Conservation (phyloP, 2,797 vertebrate genomes). For the Pogoniulus pusillus region DNA sequence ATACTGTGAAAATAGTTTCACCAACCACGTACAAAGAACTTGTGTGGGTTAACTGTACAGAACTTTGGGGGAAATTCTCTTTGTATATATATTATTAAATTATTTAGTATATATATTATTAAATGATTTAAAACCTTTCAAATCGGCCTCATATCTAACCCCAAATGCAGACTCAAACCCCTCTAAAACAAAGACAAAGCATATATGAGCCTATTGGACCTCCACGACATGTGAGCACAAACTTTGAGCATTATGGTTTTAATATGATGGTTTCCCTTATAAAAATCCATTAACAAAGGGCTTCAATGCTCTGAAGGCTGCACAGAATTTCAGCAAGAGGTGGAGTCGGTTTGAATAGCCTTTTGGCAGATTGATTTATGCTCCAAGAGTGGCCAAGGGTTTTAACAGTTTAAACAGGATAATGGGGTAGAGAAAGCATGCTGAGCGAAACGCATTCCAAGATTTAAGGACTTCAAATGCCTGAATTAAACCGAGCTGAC, state of each 20-base stretch:
- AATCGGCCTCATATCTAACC: too few species aligned
- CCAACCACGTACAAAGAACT: too few species aligned
- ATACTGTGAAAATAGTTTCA: too few species aligned
- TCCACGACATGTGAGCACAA: not conserved
- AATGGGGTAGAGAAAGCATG: constrained; percentile 42
- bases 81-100: too few species aligned
- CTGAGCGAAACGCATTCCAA: constrained; percentile 50
- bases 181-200: too few species aligned
- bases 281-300: constrained; percentile 53
- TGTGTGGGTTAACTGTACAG: too few species aligned
- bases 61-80: too few species aligned
- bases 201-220: too few species aligned
- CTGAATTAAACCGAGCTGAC: constrained; percentile 61
- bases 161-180: too few species aligned
- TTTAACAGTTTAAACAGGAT: constrained; percentile 64
- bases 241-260: constrained; percentile 10
- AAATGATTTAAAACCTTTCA: too few species aligned
- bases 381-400: constrained; percentile 42
- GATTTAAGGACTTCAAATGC: constrained; percentile 55
- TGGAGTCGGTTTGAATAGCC: constrained; percentile 52
- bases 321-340: constrained; percentile 43
- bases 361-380: constrained; percentile 62
- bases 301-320: constrained; percentile 35
- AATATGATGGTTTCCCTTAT: not conserved
- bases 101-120: too few species aligned